A percentile compares a stretch with the other conserved stretches of the same genome.
phyloP scores from a whole-genome alignment of 2,113 vertebrate species.

The Dendrocopos noguchii region DNA sequence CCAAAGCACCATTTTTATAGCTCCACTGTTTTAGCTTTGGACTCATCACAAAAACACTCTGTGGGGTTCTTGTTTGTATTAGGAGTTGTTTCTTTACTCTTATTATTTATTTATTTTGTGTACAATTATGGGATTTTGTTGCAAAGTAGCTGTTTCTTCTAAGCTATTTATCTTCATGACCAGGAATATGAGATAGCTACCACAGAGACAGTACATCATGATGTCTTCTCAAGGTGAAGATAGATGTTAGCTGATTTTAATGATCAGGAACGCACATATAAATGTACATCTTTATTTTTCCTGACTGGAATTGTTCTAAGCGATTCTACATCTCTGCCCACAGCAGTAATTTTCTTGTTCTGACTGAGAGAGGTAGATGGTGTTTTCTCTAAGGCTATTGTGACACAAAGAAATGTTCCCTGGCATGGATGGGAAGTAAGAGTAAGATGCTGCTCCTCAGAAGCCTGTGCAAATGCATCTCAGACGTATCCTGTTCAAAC shows the following conservation, averaged over 20 bases:
- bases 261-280: neutral
- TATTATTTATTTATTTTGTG: slow-evolving; percentile 27
- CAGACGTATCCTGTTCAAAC: neutral
- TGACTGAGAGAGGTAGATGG: slow-evolving; percentile 10
- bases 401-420: neutral
- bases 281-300: slow-evolving; percentile 11
- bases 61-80: neutral
- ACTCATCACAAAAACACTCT: neutral
- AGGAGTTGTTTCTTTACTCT: neutral
- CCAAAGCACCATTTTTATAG: neutral
- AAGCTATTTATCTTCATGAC: slow-evolving; percentile 28
- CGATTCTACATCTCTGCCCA: slow-evolving; percentile 39
- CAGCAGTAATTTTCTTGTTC: slow-evolving; percentile 41
- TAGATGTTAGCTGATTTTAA: slow-evolving; percentile 9
- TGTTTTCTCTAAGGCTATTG: neutral
- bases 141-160: slow-evolving; percentile 12
- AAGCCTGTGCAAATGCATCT: neutral
- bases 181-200: neutral
- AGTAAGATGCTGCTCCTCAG: neutral
- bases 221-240: slow-evolving; percentile 18
- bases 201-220: neutral
- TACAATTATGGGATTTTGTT: neutral
- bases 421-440: neutral
- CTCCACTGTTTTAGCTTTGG: neutral
- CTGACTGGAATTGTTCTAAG: neutral